Evolutionary conservation across 2,113 vertebrate species (phyloP).

Genomic region (Calidris pygmaea): DNA sequence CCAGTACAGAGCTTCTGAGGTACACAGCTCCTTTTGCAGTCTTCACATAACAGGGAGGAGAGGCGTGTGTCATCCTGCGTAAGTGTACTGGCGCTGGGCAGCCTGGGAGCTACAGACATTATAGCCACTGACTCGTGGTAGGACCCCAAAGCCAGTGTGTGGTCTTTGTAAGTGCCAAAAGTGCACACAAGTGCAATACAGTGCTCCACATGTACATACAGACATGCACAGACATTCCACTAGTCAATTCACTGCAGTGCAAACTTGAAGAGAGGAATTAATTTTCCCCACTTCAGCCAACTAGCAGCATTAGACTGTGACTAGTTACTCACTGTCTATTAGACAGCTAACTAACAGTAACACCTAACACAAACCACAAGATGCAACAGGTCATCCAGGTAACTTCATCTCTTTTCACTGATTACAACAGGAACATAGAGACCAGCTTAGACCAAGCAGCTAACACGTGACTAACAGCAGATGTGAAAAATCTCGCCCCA

Average conservation of each 20-base stretch:
- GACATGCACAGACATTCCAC: not conserved
- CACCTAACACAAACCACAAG: not conserved
- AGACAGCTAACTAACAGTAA: not conserved
- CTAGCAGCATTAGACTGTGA: not conserved
- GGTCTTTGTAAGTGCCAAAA: not conserved
- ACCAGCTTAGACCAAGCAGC: not conserved
- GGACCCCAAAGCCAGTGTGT: not conserved
- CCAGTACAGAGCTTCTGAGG: not conserved
- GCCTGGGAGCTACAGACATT: not conserved
- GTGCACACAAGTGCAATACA: not conserved
- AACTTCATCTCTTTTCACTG: not conserved
- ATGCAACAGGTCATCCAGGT: not conserved
- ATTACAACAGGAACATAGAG: not conserved
- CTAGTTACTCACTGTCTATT: not conserved
- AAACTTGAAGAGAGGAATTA: not conserved
- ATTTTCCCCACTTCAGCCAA: not conserved
- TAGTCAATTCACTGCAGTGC: not conserved
- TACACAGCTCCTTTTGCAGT: not conserved
- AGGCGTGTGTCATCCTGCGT: not conserved
- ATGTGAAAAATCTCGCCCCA: not conserved
- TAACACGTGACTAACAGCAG: not conserved
- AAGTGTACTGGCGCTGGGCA: rapidly evolving
- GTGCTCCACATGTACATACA: not conserved
- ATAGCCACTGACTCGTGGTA: not conserved
- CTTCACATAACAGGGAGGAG: not conserved